These are phyloP conservation scores for Centropyge bicolor DNA, from an alignment of 2,797 vertebrate genomes.

Conservation along the genomic window DNA sequence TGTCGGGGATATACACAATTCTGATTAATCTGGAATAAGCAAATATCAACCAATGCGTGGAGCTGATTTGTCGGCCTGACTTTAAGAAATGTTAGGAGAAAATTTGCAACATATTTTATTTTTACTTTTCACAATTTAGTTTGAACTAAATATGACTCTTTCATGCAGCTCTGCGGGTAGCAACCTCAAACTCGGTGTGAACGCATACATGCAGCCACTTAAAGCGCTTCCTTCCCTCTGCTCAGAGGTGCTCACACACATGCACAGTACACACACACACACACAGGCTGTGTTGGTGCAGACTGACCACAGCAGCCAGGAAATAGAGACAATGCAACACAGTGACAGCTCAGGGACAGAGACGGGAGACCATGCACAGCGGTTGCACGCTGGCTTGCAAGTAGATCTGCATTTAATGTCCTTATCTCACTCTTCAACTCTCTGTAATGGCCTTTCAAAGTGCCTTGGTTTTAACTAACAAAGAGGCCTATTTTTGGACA, in stretches of 20 bases:
- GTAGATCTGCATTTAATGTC: neutral
- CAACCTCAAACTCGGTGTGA: neutral
- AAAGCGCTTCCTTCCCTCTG: neutral
- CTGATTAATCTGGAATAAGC: neutral
- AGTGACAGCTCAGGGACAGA: slow-evolving; percentile 10
- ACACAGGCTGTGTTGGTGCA: neutral
- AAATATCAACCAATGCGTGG: neutral
- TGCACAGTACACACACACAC: neutral
- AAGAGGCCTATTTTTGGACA: neutral
- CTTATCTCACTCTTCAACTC: neutral
- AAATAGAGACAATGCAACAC: slow-evolving; percentile 27
- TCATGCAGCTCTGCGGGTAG: neutral
- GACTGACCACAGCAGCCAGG: slow-evolving; percentile 23
- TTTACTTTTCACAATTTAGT: neutral
- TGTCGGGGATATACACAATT: too few species aligned
- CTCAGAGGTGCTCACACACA: neutral
- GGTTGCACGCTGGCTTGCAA: neutral
- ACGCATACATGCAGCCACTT: neutral
- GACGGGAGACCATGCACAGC: neutral
- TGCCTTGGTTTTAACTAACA: neutral
- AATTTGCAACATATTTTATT: neutral
- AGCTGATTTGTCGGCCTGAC: neutral
- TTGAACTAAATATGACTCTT: neutral
- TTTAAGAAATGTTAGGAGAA: neutral
- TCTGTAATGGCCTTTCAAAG: neutral